Conservation (phyloP, 1,140 invertebrate genomes). For the Orius insidiosus region DNA sequence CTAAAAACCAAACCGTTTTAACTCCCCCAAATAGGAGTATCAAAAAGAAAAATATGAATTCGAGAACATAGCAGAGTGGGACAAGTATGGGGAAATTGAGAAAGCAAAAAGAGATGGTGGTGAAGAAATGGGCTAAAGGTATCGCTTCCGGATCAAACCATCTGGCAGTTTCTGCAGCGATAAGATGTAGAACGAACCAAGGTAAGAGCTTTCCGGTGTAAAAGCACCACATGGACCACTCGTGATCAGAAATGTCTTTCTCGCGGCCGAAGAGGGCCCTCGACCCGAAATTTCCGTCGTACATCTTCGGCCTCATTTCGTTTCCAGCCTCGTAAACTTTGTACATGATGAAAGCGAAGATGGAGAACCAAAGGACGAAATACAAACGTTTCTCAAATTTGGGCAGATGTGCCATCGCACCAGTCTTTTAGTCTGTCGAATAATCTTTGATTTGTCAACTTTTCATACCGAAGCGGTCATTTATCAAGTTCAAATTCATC, state of each 20-base stretch:
- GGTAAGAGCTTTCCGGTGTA: slow-evolving; percentile 15
- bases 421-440: too few species aligned
- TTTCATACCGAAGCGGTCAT: too few species aligned
- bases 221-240: slow-evolving; percentile 19
- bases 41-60: slow-evolving; percentile 12
- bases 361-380: slow-evolving; percentile 7
- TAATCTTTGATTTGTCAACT: too few species aligned
- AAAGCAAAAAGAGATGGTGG: not conserved
- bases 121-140: not conserved
- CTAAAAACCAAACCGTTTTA: not conserved
- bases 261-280: slow-evolving; percentile 15
- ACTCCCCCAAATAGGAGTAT: slow-evolving; percentile 1
- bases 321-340: slow-evolving; percentile 3
- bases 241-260: slow-evolving; percentile 20
- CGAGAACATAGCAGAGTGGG: slow-evolving; percentile 12
- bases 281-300: slow-evolving; percentile 8
- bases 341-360: slow-evolving; percentile 7
- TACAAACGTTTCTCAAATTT: not conserved
- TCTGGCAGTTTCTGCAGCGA: slow-evolving; percentile 12
- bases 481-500: too few species aligned
- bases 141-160: slow-evolving; percentile 11
- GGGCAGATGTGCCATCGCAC: too few species aligned
- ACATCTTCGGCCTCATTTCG: not conserved
- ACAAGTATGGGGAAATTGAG: not conserved
- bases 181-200: slow-evolving; percentile 20